These are phyloP conservation scores for Parotocinclus haroldoi DNA, from an alignment of 2,797 vertebrate species.

Conservation along the genomic window DNA sequence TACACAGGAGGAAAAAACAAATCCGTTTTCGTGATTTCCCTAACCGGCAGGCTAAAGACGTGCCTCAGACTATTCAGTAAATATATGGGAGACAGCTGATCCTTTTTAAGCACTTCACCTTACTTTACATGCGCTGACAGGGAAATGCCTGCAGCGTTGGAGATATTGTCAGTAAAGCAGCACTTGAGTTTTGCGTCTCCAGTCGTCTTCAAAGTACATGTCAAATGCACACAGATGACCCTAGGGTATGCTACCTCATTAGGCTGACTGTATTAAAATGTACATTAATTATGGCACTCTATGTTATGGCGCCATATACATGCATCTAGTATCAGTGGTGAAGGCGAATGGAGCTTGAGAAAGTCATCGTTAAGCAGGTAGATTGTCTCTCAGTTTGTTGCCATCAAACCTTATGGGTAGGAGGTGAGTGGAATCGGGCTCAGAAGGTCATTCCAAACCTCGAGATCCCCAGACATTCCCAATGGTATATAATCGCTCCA, in stretches of 20 bases:
- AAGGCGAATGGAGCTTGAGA: neutral
- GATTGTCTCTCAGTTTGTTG: no score
- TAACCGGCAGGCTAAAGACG: conserved; percentile 27
- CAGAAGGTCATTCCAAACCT: no score
- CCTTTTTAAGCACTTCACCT: conserved; percentile 45
- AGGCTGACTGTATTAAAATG: neutral
- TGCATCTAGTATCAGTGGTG: neutral
- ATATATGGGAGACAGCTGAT: conserved; percentile 45
- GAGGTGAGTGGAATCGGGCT: no score
- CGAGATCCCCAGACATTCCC: no score
- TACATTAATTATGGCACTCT: neutral
- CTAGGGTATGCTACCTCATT: neutral
- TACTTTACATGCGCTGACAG: conserved; percentile 39
- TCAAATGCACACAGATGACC: conserved; percentile 6
- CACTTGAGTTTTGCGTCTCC: conserved; percentile 25
- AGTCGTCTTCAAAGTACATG: conserved; percentile 29
- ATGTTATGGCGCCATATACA: neutral
- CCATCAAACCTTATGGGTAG: no score
- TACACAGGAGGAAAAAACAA: conserved; percentile 2
- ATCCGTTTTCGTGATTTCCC: conserved; percentile 18
- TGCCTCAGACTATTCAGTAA: conserved; percentile 38
- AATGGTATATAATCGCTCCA: no score
- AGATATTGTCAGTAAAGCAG: conserved; percentile 45
- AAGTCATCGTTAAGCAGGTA: no score
- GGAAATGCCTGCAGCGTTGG: conserved; percentile 45